Evolutionary conservation across 2,797 vertebrate species (phyloP).

Genomic region (Lindbergichthys nudifrons): DNA sequence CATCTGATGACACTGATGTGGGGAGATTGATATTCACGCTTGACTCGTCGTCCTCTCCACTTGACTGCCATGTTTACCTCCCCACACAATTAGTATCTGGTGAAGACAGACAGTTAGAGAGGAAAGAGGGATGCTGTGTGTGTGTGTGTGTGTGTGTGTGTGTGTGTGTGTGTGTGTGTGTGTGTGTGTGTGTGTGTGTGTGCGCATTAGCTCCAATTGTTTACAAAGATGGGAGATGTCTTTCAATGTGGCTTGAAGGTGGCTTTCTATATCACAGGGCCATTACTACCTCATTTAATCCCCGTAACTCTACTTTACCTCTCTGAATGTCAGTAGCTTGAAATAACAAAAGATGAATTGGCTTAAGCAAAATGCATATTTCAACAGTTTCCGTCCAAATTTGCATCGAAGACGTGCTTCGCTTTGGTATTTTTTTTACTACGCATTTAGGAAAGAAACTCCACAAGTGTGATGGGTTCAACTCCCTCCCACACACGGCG

Average conservation of each 20-base stretch:
- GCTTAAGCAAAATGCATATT: conserved; percentile 73
- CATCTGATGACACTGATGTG: conserved; percentile 86
- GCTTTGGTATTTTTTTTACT: not conserved
- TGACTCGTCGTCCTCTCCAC: conserved; percentile 83
- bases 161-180: too few relatives aligned
- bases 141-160: too few relatives aligned
- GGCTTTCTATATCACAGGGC: conserved; percentile 63
- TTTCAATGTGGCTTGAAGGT: conserved; percentile 77
- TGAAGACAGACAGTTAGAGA: conserved; percentile 73
- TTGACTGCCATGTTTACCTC: conserved; percentile 86
- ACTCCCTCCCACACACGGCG: conserved; percentile 14
- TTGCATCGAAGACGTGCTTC: conserved; percentile 60
- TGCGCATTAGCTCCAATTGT: conserved; percentile 71
- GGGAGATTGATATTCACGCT: conserved; percentile 89
- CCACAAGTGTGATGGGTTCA: conserved; percentile 21
- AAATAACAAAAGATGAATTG: conserved; percentile 63
- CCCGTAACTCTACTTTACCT: conserved; percentile 65
- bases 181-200: too few relatives aligned
- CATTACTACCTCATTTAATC: conserved; percentile 78
- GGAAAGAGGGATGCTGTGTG: conserved; percentile 53
- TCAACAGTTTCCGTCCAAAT: conserved; percentile 60
- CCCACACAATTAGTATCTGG: conserved; percentile 84
- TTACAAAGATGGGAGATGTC: conserved; percentile 80
- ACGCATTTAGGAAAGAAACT: conserved; percentile 31
- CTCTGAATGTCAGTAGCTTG: conserved; percentile 47